Evolutionary conservation across 1,140 invertebrate species (phyloP).

Genomic region (Araneus ventricosus): DNA sequence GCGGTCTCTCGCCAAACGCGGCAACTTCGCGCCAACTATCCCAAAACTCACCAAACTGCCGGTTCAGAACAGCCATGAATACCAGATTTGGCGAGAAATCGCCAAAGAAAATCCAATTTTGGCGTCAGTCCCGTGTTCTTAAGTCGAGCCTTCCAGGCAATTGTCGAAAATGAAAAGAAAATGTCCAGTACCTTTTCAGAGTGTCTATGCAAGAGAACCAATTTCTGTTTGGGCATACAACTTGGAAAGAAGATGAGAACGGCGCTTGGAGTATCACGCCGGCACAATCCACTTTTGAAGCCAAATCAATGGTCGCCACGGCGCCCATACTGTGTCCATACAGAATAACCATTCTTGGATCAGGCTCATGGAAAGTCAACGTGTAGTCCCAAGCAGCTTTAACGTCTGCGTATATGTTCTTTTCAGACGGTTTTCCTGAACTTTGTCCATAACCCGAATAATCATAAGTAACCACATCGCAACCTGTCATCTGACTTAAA

Average conservation of each 20-base stretch:
- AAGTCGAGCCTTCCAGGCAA: too few species aligned
- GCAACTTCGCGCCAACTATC: too few species aligned
- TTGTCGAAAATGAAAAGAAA: too few species aligned
- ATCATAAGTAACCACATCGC: constrained; percentile 99
- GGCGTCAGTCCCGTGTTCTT: too few species aligned
- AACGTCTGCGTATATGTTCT: constrained; percentile 99
- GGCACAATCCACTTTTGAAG: constrained; percentile 92
- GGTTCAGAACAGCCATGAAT: too few species aligned
- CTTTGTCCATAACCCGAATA: constrained; percentile 98
- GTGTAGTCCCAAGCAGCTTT: constrained; percentile 98
- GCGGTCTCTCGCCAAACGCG: too few species aligned
- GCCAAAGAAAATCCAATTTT: too few species aligned
- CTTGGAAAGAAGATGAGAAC: constrained; percentile 90
- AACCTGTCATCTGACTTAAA: constrained; percentile 83
- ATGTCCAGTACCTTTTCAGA: constrained; percentile 35
- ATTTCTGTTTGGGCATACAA: constrained; percentile 80
- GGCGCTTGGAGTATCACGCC: constrained; percentile 99
- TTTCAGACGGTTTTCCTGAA: constrained; percentile 97
- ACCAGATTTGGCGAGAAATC: too few species aligned
- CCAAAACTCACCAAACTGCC: too few species aligned
- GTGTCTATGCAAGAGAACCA: neutral
- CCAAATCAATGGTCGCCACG: constrained; percentile 96
- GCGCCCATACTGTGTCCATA: constrained; percentile 99
- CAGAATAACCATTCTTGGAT: constrained; percentile 97
- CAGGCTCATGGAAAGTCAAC: constrained; percentile 90